Evolutionary conservation across 2,888 invertebrate genomes (phyloP).

Genomic region (Temnothorax rugatulus): DNA sequence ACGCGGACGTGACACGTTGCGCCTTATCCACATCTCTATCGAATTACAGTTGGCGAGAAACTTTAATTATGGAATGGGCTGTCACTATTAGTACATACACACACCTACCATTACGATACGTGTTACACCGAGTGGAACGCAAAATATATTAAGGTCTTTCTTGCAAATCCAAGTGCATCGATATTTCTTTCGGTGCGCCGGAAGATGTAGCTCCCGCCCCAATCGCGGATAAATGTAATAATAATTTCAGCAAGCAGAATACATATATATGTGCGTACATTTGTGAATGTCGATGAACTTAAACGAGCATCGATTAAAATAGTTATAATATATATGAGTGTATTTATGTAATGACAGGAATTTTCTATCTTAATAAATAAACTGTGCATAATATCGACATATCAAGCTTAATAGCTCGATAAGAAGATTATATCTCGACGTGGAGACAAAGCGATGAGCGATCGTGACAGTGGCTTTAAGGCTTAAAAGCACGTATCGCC

Average conservation of each 20-base stretch:
- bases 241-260: background rate
- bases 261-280: background rate
- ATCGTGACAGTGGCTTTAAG: background rate
- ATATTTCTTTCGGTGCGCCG: background rate
- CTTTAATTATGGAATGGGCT: slow-evolving; percentile 76
- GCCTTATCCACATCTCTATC: slow-evolving; percentile 74
- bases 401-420: background rate
- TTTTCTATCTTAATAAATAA: background rate
- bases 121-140: slow-evolving; percentile 43
- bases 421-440: background rate
- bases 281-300: background rate
- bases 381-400: background rate
- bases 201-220: background rate
- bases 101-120: background rate
- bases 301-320: background rate
- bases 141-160: slow-evolving; percentile 55
- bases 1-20: slow-evolving; percentile 65
- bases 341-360: background rate
- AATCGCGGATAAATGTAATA: slow-evolving; percentile 4
- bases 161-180: slow-evolving; percentile 24
- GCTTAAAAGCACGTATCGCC: slow-evolving; percentile 14
- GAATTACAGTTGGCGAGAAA: slow-evolving; percentile 69
- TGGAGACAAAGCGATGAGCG: background rate
- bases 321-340: background rate
- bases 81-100: slow-evolving; percentile 57